phyloP scores from a whole-genome alignment of 1,140 invertebrate genomes.

The Drosophila parabipectinata region DNA sequence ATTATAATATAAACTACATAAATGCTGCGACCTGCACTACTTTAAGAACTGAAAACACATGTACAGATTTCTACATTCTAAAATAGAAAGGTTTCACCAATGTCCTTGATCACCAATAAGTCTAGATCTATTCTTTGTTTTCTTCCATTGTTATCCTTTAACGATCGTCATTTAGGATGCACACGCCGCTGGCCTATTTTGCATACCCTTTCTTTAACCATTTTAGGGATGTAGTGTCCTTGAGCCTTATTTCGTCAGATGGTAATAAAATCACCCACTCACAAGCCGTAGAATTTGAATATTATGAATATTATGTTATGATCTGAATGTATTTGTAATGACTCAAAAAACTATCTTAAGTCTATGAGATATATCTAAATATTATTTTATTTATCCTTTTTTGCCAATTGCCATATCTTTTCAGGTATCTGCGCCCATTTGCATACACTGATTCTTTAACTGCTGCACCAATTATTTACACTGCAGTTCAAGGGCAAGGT shows the following conservation, averaged over 20 bases:
- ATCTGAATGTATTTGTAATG: no score
- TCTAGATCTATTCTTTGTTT: slow-evolving; percentile 15
- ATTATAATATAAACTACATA: no score
- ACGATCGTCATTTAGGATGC: slow-evolving; percentile 27
- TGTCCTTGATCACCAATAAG: slow-evolving; percentile 61
- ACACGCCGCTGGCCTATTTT: slow-evolving; percentile 39
- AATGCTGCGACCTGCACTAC: no score
- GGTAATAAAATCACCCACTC: slow-evolving; percentile 6
- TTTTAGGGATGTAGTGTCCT: slow-evolving; percentile 29
- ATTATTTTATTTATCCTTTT: not conserved
- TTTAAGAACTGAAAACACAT: no score
- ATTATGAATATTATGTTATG: not conserved
- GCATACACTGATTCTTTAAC: slow-evolving; percentile 23
- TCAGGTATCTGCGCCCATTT: slow-evolving; percentile 23
- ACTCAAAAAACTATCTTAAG: not conserved
- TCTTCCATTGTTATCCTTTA: slow-evolving; percentile 23
- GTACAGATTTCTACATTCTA: no score
- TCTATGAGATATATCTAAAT: no score
- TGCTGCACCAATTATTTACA: slow-evolving; percentile 20
- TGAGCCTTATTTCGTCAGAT: slow-evolving; percentile 31
- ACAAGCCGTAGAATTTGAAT: not conserved
- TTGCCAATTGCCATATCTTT: not conserved
- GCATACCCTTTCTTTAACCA: slow-evolving; percentile 49
- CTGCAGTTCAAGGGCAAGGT: slow-evolving; percentile 48
- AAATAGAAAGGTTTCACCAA: slow-evolving; percentile 13